Conservation (phyloP, 2,888 invertebrate species). For the Syrista parreyssii region DNA sequence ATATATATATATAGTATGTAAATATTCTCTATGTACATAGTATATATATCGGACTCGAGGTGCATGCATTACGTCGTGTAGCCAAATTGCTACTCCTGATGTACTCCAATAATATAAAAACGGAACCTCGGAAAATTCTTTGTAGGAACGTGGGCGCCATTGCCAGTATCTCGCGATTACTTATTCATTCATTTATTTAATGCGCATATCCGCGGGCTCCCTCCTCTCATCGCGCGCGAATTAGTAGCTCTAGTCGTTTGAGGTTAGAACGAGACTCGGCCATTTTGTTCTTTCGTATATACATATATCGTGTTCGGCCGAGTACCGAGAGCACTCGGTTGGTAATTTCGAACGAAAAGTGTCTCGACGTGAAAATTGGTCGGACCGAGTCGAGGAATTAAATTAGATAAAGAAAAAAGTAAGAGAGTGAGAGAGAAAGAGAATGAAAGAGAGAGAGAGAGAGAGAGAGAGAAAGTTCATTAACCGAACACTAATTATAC, state of each 20-base stretch:
- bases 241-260: background rate
- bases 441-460: background rate
- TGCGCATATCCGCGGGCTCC: background rate
- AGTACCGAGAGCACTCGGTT: background rate
- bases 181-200: background rate
- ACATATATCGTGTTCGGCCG: background rate
- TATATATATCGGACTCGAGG: conserved; percentile 33
- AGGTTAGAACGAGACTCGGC: background rate
- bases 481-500: background rate
- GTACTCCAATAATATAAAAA: background rate
- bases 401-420: conserved; percentile 30
- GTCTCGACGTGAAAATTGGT: conserved; percentile 6
- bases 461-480: background rate
- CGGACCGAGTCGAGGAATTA: conserved; percentile 12
- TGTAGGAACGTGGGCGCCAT: conserved; percentile 23
- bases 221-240: background rate
- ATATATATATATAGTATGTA: background rate
- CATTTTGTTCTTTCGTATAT: background rate
- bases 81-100: background rate
- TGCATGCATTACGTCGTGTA: conserved; percentile 28
- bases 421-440: conserved; percentile 31
- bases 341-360: background rate
- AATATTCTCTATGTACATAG: background rate
- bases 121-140: conserved; percentile 36
- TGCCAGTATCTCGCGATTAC: background rate